Evolutionary conservation across 2,113 vertebrate genomes (phyloP), one percentile per base, ranked within the genome.

Genomic region (Salvator merianae): DNA sequence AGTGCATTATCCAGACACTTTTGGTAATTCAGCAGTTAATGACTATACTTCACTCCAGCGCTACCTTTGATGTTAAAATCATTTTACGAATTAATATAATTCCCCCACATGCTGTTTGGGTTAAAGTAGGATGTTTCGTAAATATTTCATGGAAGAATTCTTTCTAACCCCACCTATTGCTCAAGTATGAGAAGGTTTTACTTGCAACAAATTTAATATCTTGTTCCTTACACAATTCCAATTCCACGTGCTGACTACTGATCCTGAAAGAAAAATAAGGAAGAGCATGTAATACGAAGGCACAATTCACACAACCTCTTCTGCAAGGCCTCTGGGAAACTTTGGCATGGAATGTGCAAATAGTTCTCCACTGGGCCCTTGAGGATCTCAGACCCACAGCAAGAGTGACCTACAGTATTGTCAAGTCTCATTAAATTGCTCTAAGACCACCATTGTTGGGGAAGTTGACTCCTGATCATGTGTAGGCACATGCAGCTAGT

Each of bases 101-200:
- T 94, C 94, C 43, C 80, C 86, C 84, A 91, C 88, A 95, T 90
- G 87, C 86, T 93, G 86, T 87, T 83, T 92, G 88, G 87, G 87
- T 94, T 96, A 91, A 84, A 94, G 85, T 94, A 89, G 93, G 85
- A 92, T 87, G 40, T 93, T 94, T 91, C 93, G 94, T 95, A 95
- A 96, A 95, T 96, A 95, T 95, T 96, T 95, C 91, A 96, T 96
- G 92, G 93, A 88, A 92, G 92, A 92, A 95, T 91, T 94, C 68
- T 94, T 55, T 71, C 84, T 94, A 94, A 96, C 93, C 91, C 63
- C 63, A 59, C 86, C 84, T 63, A 88, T 88, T 91, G 93, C 82
- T 94, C 93, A 94, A 95, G 88, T 93, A 85, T 93, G 90, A 94
- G 89, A 93, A 94, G 72, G 87, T 88, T 95, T 95, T 91, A 93